These are phyloP conservation scores for Rhodeus uyekii DNA, from an alignment of 2,797 vertebrate species.

Conservation along the genomic window DNA sequence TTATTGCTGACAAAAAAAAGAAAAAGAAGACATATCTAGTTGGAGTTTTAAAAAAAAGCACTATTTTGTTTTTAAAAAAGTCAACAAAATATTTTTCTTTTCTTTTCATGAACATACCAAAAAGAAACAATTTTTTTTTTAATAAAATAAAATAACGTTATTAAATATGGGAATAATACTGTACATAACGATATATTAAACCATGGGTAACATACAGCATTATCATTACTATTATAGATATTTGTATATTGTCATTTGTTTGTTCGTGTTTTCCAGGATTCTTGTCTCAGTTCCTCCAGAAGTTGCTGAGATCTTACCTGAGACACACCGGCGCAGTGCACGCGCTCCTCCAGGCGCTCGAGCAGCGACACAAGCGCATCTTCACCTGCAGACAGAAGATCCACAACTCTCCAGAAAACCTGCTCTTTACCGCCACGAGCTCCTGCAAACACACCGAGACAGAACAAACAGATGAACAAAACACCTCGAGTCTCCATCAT, in stretches of 20 bases:
- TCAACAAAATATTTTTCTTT: no score
- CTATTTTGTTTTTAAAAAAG: no score
- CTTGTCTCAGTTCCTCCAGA: no score
- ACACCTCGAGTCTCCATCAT: background rate
- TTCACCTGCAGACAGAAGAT: slow-evolving; percentile 69
- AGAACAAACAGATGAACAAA: slow-evolving; percentile 9
- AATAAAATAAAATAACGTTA: no score
- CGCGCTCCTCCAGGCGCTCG: slow-evolving; percentile 83
- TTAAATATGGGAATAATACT: background rate
- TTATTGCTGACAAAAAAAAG: background rate
- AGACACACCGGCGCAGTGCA: slow-evolving; percentile 85
- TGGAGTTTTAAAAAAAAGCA: background rate
- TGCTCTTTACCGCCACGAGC: slow-evolving; percentile 30
- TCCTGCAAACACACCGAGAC: slow-evolving; percentile 34
- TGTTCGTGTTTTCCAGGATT: no score
- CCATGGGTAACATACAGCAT: background rate
- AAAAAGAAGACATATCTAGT: background rate
- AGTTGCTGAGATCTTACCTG: slow-evolving; percentile 78
- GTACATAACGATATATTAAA: background rate
- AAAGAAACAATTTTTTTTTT: background rate
- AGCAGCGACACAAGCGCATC: slow-evolving; percentile 73
- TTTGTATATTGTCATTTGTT: background rate
- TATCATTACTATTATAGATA: no score
- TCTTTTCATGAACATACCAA: no score
- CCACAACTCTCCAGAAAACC: slow-evolving; percentile 56